Conservation (phyloP, 2,797 vertebrate genomes). For the Mionectes olivaceus region DNA sequence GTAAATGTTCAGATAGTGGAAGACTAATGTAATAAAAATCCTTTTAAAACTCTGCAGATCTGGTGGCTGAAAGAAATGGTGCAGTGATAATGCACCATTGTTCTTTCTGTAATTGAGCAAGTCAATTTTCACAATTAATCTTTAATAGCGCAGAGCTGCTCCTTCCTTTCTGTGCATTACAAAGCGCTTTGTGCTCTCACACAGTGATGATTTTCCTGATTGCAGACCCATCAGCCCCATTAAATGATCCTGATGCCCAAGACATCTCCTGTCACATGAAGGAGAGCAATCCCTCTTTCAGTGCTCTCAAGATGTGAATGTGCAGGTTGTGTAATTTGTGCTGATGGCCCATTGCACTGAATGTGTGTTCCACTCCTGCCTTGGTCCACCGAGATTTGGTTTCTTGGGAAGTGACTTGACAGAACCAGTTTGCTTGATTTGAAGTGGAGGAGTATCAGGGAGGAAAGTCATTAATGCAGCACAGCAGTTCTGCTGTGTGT, state of each 20-base stretch:
- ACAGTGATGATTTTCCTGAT: conserved; percentile 4
- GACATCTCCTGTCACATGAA: conserved; percentile 17
- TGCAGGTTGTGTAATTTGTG: conserved; percentile 11
- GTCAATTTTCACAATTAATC: conserved; percentile 71
- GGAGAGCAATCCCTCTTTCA: conserved; percentile 14
- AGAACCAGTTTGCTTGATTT: background rate
- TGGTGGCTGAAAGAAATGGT: conserved; percentile 13
- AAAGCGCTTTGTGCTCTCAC: conserved; percentile 25
- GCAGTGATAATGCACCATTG: background rate
- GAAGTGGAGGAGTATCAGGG: background rate
- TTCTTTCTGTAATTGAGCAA: conserved; percentile 64
- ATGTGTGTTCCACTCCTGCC: background rate
- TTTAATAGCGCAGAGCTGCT: conserved; percentile 55
- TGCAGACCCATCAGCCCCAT: conserved; percentile 60
- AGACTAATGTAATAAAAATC: conserved; percentile 52
- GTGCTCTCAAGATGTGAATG: conserved; percentile 1
- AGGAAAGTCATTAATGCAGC: background rate
- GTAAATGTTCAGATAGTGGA: conserved; percentile 37
- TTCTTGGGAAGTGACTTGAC: conserved; percentile 11
- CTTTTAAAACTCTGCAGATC: conserved; percentile 40
- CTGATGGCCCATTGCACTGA: background rate
- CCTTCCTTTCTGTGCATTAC: conserved; percentile 34
- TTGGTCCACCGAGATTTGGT: background rate
- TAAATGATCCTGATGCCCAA: conserved; percentile 28
- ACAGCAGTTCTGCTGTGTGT: background rate